phyloP scores from a whole-genome alignment of 92 coral and sea anemone genomes.

The Muricea muricata region DNA sequence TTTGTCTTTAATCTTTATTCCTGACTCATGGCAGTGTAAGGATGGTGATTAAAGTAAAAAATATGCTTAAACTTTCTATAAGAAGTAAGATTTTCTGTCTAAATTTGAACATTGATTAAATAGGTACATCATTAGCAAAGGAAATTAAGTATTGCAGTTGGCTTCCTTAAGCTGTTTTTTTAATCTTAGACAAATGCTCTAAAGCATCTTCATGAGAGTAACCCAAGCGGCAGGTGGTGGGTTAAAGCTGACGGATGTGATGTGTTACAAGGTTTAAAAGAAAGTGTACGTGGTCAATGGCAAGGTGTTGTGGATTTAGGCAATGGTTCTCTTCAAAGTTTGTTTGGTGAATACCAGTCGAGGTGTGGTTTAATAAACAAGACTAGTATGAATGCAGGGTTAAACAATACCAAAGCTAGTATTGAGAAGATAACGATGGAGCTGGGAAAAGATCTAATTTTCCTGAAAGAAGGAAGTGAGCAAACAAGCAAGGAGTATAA shows the following conservation, averaged over 20 bases:
- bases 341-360: constrained; percentile 30
- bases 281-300: constrained; percentile 50
- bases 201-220: constrained; percentile 28
- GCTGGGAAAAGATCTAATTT: constrained; percentile 28
- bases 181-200: constrained; percentile 23
- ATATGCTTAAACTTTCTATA: no score
- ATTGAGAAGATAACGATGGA: constrained; percentile 20
- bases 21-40: no score
- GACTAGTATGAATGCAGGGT: background rate
- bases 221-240: constrained; percentile 62
- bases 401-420: background rate
- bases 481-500: constrained; percentile 12
- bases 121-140: no score
- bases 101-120: no score
- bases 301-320: constrained; percentile 62
- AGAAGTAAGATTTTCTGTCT: no score
- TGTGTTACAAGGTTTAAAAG: constrained; percentile 40
- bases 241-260: constrained; percentile 61
- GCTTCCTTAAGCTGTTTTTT: background rate
- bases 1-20: no score
- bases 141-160: background rate
- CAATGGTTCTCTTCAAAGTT: constrained; percentile 17
- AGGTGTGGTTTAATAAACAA: constrained; percentile 8
- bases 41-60: no score
- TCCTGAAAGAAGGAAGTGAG: constrained; percentile 39